Evolutionary conservation across 2,888 invertebrate species (phyloP).

Genomic region (Chloroclysta siterata): DNA sequence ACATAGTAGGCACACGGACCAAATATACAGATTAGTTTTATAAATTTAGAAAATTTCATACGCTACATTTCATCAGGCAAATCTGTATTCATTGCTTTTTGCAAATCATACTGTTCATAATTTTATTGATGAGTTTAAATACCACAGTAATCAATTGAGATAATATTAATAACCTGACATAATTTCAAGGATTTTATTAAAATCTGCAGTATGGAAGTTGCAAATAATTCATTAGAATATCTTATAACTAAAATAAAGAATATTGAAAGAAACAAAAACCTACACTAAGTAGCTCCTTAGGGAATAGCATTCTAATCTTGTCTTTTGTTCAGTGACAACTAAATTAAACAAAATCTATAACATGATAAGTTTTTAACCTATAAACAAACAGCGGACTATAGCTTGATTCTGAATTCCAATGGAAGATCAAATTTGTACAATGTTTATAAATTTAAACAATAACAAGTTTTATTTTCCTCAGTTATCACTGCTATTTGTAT

Average conservation of each 20-base stretch:
- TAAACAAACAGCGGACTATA: conserved; percentile 1
- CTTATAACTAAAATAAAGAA: conserved; percentile 22
- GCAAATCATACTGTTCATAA: conserved; percentile 41
- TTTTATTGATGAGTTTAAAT: conserved; percentile 32
- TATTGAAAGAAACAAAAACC: conserved; percentile 22
- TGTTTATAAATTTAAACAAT: conserved; percentile 18
- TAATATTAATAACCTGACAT: conserved; percentile 12
- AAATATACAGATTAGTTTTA: conserved; percentile 63
- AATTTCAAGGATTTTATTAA: conserved; percentile 17
- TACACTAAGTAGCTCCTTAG: conserved; percentile 12
- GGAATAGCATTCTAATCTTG: conserved; percentile 31
- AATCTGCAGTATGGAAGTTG: conserved; percentile 7
- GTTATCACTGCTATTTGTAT: conserved; percentile 29
- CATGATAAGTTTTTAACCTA: conserved; percentile 1
- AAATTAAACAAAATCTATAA: conserved; percentile 13
- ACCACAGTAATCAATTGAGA: conserved; percentile 25
- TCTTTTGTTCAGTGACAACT: conserved; percentile 29
- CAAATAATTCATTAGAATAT: conserved; percentile 24
- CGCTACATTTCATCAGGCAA: conserved; percentile 35
- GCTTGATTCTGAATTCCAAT: conserved; percentile 5
- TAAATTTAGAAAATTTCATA: conserved; percentile 57
- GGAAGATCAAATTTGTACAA: conserved; percentile 15
- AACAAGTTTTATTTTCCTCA: conserved; percentile 25
- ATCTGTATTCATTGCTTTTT: conserved; percentile 35
- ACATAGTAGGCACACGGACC: conserved; percentile 54